Evolutionary conservation across 2,888 invertebrate species (phyloP).

Genomic region (Melanchra persicariae): DNA sequence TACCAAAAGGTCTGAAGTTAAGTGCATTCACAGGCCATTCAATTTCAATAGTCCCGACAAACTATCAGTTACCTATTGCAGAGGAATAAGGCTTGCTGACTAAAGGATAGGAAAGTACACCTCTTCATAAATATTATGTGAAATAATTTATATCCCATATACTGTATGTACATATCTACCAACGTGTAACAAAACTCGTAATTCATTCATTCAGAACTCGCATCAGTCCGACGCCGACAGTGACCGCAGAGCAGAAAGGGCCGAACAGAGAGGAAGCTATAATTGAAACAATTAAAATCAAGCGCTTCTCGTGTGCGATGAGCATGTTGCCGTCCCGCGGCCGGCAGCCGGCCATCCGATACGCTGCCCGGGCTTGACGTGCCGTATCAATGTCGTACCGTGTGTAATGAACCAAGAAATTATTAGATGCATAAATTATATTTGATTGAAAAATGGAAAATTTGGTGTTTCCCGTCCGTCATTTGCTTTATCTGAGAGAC

Average conservation of each 20-base stretch:
- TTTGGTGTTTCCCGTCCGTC: neutral
- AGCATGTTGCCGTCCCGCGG: neutral
- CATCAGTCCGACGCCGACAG: neutral
- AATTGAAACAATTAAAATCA: constrained; percentile 31
- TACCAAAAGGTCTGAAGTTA: too few relatives aligned
- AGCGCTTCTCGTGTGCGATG: neutral
- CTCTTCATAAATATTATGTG: neutral
- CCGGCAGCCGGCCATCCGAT: neutral
- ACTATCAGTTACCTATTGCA: too few relatives aligned
- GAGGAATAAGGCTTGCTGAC: too few relatives aligned
- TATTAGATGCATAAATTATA: neutral
- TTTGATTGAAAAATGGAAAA: neutral
- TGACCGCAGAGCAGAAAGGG: neutral
- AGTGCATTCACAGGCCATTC: too few relatives aligned
- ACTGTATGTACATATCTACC: neutral
- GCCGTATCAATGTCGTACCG: neutral
- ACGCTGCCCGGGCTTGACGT: too few relatives aligned
- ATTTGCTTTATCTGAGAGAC: neutral
- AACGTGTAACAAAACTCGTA: neutral
- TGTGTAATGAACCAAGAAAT: neutral
- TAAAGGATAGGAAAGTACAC: too few relatives aligned
- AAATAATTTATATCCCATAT: neutral
- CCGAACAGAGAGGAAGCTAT: constrained; percentile 30
- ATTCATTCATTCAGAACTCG: constrained; percentile 8
- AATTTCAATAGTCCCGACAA: too few relatives aligned